phyloP scores from a whole-genome alignment of 2,888 invertebrate species.

The Tridacna crocea region DNA sequence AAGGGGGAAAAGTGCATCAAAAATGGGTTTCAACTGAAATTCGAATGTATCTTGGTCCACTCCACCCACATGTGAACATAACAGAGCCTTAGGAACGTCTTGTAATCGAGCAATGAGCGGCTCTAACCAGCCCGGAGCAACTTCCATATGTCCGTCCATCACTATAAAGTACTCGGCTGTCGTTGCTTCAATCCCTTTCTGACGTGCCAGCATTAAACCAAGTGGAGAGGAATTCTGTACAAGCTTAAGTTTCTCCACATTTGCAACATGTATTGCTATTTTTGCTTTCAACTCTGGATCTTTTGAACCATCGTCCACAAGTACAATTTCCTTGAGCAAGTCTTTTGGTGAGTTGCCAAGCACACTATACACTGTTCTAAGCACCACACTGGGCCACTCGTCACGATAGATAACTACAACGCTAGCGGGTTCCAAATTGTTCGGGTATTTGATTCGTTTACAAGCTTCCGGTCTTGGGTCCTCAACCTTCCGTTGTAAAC shows the following conservation, averaged over 20 bases:
- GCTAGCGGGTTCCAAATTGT: constrained; percentile 39
- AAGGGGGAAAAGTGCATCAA: constrained; percentile 33
- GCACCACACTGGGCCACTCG: constrained; percentile 51
- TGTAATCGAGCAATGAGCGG: constrained; percentile 41
- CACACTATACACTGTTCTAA: constrained; percentile 59
- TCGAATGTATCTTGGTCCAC: constrained; percentile 45
- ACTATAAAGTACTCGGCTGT: constrained; percentile 44
- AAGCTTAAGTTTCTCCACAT: constrained; percentile 31
- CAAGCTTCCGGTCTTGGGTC: constrained; percentile 47
- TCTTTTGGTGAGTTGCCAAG: constrained; percentile 48
- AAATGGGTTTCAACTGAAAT: constrained; percentile 20
- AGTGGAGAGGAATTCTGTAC: constrained; percentile 26
- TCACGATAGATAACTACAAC: constrained; percentile 60
- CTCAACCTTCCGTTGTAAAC: constrained; percentile 32
- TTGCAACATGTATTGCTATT: constrained; percentile 36
- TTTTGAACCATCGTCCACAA: constrained; percentile 52
- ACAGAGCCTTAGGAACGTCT: constrained; percentile 36
- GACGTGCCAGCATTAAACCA: constrained; percentile 54
- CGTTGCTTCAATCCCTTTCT: constrained; percentile 48
- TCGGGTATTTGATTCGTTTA: constrained; percentile 33
- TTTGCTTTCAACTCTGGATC: constrained; percentile 21
- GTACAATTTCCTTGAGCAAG: constrained; percentile 56
- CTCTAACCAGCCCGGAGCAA: constrained; percentile 47
- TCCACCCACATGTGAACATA: constrained; percentile 45
- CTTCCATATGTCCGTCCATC: constrained; percentile 56